Base-by-base conservation (phyloP, 2,797 vertebrate species). In the Spondyliosoma cantharus region DNA sequence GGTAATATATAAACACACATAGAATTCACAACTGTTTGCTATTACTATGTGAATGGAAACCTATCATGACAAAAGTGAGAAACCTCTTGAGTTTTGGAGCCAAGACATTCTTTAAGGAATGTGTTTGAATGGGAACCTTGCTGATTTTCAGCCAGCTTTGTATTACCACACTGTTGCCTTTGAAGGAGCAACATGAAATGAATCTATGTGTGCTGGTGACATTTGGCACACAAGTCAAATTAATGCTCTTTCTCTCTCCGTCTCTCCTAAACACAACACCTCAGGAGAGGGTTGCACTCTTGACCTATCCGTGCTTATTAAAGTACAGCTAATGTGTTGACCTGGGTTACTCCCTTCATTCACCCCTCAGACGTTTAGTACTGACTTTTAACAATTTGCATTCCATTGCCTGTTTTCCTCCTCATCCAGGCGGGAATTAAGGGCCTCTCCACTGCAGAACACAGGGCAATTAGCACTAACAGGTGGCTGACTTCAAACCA, bases 1-100 rank as follows among this genome's bases (percentile, higher is more conserved):
- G 97, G 98, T 99, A 95, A 92, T 91, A 88, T 42, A 60, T 64
- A 14, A 57, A 61, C 27, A 72, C 25, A 16, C 49, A 3, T 3
- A 19, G 19, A 42, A 9, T 20, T 9, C 54, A 73, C 7, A n/a
- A 17, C 54, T 15, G 4, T 29, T 19, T 48, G 53, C 20, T 1
- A 0, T 2, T 1, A 19, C 22, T 52, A 19, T 49, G 9, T 58
- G 0, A 59, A 42, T 25, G n/a, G 3, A 14, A 64, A 48, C 1
- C 1, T 25, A 7, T 58, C 5, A 17, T 8, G 15, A 1, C 17
- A 62, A 43, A 64, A 11, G 1, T 46, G 11, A 29, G 15, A 37
- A 37, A 37, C 32, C 32, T 37, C 32, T 37, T 37, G 25, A 25
- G 6, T 0, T 24, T 19, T 6, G 37, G 37, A 37, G 37, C 37